Evolutionary conservation across 2,888 invertebrate species (phyloP).

Genomic region (Therioaphis trifolii): DNA sequence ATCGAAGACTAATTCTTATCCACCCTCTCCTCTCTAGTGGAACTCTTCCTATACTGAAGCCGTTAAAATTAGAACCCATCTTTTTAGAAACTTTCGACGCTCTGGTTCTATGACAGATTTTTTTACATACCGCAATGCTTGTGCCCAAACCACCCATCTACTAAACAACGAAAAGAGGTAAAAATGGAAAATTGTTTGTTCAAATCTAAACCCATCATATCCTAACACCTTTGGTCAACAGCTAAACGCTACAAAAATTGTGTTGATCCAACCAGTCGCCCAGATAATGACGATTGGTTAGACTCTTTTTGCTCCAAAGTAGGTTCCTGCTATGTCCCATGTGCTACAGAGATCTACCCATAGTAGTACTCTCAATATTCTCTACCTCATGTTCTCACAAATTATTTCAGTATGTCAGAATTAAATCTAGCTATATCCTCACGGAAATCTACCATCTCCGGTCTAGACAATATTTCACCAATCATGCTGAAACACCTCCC

Average conservation of each 20-base stretch:
- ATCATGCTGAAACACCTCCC: not conserved
- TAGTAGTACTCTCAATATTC: not conserved
- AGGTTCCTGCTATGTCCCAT: not conserved
- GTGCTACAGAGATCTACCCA: not conserved
- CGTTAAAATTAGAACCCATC: not conserved
- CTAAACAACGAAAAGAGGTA: not conserved
- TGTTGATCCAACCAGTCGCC: not conserved
- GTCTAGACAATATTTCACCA: not conserved
- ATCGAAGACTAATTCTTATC: not conserved
- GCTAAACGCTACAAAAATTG: constrained; percentile 8
- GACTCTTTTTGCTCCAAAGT: too few species aligned
- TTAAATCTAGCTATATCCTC: not conserved
- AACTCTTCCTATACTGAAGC: constrained; percentile 4
- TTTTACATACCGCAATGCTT: not conserved
- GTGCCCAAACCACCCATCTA: not conserved
- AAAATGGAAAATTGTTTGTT: not conserved
- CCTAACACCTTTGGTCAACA: not conserved
- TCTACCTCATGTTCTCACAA: not conserved
- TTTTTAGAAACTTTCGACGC: not conserved
- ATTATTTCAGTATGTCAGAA: not conserved
- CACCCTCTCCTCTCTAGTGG: not conserved
- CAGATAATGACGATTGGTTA: constrained; percentile 25
- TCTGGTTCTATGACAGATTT: not conserved
- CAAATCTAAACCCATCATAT: not conserved
- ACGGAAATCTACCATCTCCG: not conserved